Base-by-base conservation (phyloP, 2,113 vertebrate species). In the Vulpes lagopus region DNA sequence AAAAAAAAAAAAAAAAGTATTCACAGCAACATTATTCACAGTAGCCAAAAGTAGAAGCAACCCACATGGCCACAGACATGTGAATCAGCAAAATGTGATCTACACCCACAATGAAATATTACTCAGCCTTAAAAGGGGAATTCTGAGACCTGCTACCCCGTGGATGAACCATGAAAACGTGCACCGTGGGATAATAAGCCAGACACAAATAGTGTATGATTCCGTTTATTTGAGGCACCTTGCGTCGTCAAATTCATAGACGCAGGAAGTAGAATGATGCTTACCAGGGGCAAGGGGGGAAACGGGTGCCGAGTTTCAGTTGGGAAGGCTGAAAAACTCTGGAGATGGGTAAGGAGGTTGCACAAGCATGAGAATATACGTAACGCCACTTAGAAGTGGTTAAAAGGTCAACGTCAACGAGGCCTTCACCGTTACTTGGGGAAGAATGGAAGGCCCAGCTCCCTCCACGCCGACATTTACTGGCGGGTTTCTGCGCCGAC, bases 401-500 rank as follows among this genome's bases (percentile, higher is more conserved):
- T 69, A 55, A 69, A 69, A 87, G 64, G 12, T 2, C 73, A 51
- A 27, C 23, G 16, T 76, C 43, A 30, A 7, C 5, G 23, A 7
- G 32, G 43, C 25, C 4, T 14, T 27, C 73, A 25, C 64, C 12
- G 73, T 16, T 35, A 12, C 27, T 12, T 27, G 74, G 55, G 93
- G 15, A 60, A 16, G 78, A 38, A 14, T 4, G 73, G 14, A 23
- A 7, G n/a, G 30, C 30, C 11, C 43, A 64, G 35, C 14, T 82
- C 20, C 12, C 59, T 3, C 38, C 25, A 38, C 38, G 43, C 8
- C 20, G 2, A 22, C 43, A 3, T 8, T n/a, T 6, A 15, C 4
- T 14, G 19, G 0, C 20, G 14, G n/a, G 2, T 35, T 12, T 12
- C 2, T 0, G 2, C 0, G 0, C 81, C 0, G 8, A 49, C 23